A percentile compares a stretch with the other conserved stretches of the same genome.
Evolutionary conservation across 2,888 invertebrate genomes (phyloP).

Genomic region (Tetropium fuscum): DNA sequence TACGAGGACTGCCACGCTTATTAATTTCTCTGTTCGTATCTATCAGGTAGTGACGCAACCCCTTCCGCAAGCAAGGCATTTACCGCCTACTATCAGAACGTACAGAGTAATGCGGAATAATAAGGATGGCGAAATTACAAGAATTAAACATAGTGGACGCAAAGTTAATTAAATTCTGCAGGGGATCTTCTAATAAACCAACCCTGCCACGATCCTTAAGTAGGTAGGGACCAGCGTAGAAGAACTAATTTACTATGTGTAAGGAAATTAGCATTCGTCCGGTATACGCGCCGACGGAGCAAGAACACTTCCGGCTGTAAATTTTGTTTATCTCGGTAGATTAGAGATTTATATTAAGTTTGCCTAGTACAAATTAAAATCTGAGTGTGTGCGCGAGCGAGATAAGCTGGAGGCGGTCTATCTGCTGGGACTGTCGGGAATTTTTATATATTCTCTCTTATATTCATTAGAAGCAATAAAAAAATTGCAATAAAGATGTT

Average conservation of each 20-base stretch:
- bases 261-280: conserved; percentile 48
- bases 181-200: conserved; percentile 19
- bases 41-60: too few species aligned
- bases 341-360: conserved; percentile 12
- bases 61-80: too few species aligned
- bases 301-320: conserved; percentile 19
- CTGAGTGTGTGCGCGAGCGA: too few species aligned
- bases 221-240: conserved; percentile 26
- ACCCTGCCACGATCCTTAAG: conserved; percentile 19
- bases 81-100: neutral
- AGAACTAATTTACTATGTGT: conserved; percentile 45
- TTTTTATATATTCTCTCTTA: too few species aligned
- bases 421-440: too few species aligned
- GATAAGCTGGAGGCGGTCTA: too few species aligned
- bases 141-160: conserved; percentile 24
- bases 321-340: conserved; percentile 13
- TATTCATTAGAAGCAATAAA: too few species aligned
- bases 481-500: too few species aligned
- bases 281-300: conserved; percentile 30
- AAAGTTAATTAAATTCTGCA: conserved; percentile 39
- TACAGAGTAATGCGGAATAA: conserved; percentile 6
- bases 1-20: too few species aligned
- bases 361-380: conserved; percentile 10
- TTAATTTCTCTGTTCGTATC: too few species aligned
- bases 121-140: too few species aligned